These are phyloP conservation scores for Okapia johnstoni DNA, from an alignment of 2,113 vertebrate species.

Conservation along the genomic window DNA sequence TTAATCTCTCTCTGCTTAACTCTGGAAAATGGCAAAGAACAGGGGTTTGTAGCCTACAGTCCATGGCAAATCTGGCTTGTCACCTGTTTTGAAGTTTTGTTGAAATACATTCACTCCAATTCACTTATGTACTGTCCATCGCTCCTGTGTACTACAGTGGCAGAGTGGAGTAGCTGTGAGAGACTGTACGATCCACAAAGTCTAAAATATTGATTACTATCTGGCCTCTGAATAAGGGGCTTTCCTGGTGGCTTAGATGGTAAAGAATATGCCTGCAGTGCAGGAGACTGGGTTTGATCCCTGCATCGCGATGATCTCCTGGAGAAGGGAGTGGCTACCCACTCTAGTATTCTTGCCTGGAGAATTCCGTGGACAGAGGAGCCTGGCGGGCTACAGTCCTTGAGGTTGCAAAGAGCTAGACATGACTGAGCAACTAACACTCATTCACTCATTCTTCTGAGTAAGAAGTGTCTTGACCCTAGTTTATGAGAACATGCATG, in stretches of 20 bases:
- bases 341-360: not conserved
- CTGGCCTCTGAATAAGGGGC: not conserved
- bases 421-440: not conserved
- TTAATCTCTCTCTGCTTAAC: not conserved
- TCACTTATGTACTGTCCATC: not conserved
- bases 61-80: not conserved
- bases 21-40: not conserved
- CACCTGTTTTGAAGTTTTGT: not conserved
- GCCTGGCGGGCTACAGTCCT: fast-evolving
- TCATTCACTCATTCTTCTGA: not conserved
- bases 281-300: not conserved
- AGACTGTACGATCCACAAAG: not conserved
- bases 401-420: not conserved
- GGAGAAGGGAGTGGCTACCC: not conserved
- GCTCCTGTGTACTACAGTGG: not conserved
- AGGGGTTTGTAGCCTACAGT: not conserved
- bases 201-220: not conserved
- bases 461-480: not conserved
- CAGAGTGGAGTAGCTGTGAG: not conserved
- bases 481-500: not conserved
- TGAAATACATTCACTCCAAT: not conserved
- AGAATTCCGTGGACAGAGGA: not conserved
- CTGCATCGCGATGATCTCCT: not conserved
- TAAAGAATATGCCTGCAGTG: not conserved
- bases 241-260: not conserved